Evolutionary conservation across 2,113 vertebrate species (phyloP), one percentile per base, ranked within the genome.

Genomic region (Cyprinodon variegatus): DNA sequence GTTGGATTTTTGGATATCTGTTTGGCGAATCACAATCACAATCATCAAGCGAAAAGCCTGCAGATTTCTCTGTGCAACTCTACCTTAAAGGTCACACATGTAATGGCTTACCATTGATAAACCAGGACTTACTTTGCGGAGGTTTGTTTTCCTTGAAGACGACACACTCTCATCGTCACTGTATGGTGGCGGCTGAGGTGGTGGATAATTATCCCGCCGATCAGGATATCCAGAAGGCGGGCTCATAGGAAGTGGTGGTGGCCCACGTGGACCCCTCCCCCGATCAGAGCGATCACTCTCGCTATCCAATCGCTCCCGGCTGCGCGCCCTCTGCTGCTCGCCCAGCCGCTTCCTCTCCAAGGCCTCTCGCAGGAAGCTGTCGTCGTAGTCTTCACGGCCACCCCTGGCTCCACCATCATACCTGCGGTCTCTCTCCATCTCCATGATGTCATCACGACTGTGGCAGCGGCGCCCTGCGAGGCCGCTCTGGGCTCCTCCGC

Each of bases 381-480:
- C 94, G 3, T 96, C 96, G 0, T 97, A 96, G 0, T 91, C 88
- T 0, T 89, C 87, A 0, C 88, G 87, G 13, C 86, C 10, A 0
- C 89, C 88, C 38, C 78, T 83, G 43, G 67, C 20, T 1, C 73
- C 79, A 0, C 65, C 82, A 0, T 48, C 89, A 0, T 41, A 14
- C 6, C 67, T 76, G 0, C 82, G 89, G 14, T 90, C 79, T 57
- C 78, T 70, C 72, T 92, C 93, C 81, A 94, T 61, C 60, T 93
- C 90, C 88, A 89, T 88, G 69, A 97, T 87, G 59, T 97, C 96
- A 0, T 97, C 96, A 0, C 96, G 93, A 76, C 96, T 97, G 63
- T 92, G 95, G 80, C 93, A 96, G 15, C 96, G 94, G 0, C 81
- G 91, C 4, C 92, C 91, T 4, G 72, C 78, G 0, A 93, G 77